Base-by-base conservation (phyloP, 2,113 vertebrate species). In the Nesospiza acunhae region DNA sequence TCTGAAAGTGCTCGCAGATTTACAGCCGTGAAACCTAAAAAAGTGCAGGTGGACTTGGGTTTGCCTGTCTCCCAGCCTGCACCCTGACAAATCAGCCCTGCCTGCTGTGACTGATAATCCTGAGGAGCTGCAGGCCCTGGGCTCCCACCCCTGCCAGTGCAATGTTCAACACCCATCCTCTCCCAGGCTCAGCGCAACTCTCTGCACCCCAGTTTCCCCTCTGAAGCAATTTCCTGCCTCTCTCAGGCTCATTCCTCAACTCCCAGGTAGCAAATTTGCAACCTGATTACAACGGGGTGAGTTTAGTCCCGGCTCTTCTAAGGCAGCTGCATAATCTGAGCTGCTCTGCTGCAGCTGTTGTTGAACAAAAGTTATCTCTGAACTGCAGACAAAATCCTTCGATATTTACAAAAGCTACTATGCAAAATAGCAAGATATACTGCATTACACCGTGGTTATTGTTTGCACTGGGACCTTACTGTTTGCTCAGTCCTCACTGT, bases 161-260 rank as follows among this genome's bases (percentile, higher is more conserved):
- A 79, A 31, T 2, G 59, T 23, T 60, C 87, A 50, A 53, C 10
- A 66, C 67, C 74, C 49, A 46, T 3, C 58, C 89, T 66, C 84
- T 85, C 72, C 16, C 85, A 44, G 93, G 68, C 91, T 77, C 31
- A 46, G 35, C 77, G 70, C 88, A 82, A 10, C 88, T 82, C 73
- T 58, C 81, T 46, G 77, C 81, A 72, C 74, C 94, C 92, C 90
- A 77, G 64, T 56, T 87, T 53, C 56, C 69, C 63, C 79, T 84
- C 47, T 92, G 86, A 85, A 97, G 84, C 95, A 95, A 93, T 95
- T 95, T 94, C 93, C 92, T 97, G 90, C 46, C 33, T 70, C 52
- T 62, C 73, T 18, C 88, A 89, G 60, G 73, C 53, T 81, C 96
- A 78, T 94, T 94, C 93, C 88, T 94, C 86, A 95, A 72, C 66